Evolutionary conservation across 1,140 invertebrate genomes (phyloP), one percentile per base, ranked within the genome.

Genomic region (Atta texana): DNA sequence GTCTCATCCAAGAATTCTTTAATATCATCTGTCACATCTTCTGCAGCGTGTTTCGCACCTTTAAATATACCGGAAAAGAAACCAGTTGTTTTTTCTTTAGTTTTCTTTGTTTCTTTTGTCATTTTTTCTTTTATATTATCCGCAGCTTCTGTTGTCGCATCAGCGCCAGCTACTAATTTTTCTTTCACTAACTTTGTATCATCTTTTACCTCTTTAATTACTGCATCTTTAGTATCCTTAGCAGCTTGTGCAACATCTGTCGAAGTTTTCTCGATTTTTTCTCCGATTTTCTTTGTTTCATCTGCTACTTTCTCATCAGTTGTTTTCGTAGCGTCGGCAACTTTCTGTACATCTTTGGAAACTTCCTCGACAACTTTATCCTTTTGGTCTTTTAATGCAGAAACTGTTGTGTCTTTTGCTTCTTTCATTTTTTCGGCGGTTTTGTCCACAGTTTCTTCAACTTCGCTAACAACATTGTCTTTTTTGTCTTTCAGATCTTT

Each of bases 1-100:
- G 72, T 89, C 90, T 89, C 87, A 18, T 86, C 87, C 0, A 88
- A 4, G 2, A 88, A 88, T 3, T 88, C 85, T 18, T 92, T 92
- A 3, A 92, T 90, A 10, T 93, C 92, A 18, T 93, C 91, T 7
- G 92, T 91, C 0, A 92, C 74, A 63, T 95, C 93, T 57, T 94
- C 93, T 12, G 89, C 91, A 1, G 90, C 85, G 55, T 94, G 74
- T 82, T 92, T 92, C 0, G 85, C 66, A 55, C 87, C 89, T 75
- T 90, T 91, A 24, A 92, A 87, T 1, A 92, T 87, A 0, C 88
- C 91, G 0, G 91, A 88, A 1, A 92, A 69, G 16, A 91, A 81
- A 12, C 87, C 85, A 2, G 53, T 61, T 31, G 12, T 51, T 81
- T 85, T 66, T 5, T 68, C 44, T 39, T 88, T 85, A 31, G 74